Evolutionary conservation across 2,888 invertebrate species (phyloP), one percentile per base, ranked within the genome.

Genomic region (Hedychridium roseum): DNA sequence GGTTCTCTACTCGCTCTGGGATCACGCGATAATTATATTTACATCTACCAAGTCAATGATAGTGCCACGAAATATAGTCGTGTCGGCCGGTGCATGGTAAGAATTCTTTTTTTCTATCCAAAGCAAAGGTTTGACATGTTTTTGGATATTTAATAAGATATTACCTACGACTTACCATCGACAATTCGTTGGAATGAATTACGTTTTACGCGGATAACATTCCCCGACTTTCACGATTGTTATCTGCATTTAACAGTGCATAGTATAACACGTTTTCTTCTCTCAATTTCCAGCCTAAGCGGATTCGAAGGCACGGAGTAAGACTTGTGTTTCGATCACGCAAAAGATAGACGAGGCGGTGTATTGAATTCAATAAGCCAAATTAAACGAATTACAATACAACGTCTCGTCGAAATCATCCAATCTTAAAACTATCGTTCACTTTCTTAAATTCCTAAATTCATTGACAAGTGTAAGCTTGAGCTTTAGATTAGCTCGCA

Each of bases 11-110:
- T 96, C 44, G 95, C 94, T 7, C 79, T 94, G 39, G 95, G 94
- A 3, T 94, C 93, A 0, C 82, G 93, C 7, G 95, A 96, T 80
- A 94, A 93, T 83, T 87, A 88, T 76, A 88, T 96, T 71, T 96
- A 95, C 80, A 83, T 96, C 54, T 94, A 95, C 81, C 89, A 92
- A 79, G 89, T 91, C 2, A 85, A 86, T 40, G 91, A 91, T 50
- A 85, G 84, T 64, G 88, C 88, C n/a, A 82, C 85, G 11, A 85
- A 91, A 63, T 94, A 90, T 80, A 87, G 87, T 57, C 84, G 92
- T 52, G 84, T 92, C 54, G 94, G 94, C 28, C 86, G 91, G 72
- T 95, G 95, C 78, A 83, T 88, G 81, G 94, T 94, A 79, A 86
- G 88, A n/a, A n/a, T n/a, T n/a, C n/a, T n/a, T n/a, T n/a, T n/a